Evolutionary conservation across 2,113 vertebrate species (phyloP).

Genomic region (Noturus placidus): DNA sequence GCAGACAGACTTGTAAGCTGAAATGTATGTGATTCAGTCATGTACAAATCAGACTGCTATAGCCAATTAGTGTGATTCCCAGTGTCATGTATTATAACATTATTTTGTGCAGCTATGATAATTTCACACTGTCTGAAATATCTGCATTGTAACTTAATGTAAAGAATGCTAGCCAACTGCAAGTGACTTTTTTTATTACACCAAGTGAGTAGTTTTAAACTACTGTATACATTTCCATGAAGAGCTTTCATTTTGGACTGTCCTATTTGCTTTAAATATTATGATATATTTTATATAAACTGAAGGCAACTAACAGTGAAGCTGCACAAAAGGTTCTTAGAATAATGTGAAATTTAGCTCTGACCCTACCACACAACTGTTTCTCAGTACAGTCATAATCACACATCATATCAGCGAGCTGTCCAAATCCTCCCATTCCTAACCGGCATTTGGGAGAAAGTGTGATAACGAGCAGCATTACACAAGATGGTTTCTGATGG

Average conservation of each 20-base stretch:
- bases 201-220: conserved; percentile 5
- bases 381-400: conserved; percentile 38
- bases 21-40: conserved; percentile 34
- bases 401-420: conserved; percentile 35
- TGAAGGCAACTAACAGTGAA: not conserved
- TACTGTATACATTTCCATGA: conserved; percentile 3
- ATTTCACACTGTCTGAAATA: conserved; percentile 26
- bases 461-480: conserved; percentile 33
- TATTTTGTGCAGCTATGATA: conserved; percentile 36
- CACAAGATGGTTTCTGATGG: conserved; percentile 35
- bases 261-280: not conserved
- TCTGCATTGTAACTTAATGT: conserved; percentile 15
- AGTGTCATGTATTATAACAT: conserved; percentile 26
- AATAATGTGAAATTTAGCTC: conserved; percentile 32
- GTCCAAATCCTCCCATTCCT: conserved; percentile 33
- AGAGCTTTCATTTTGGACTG: not conserved
- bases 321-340: conserved; percentile 30
- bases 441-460: conserved; percentile 24
- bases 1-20: conserved; percentile 28
- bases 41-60: conserved; percentile 40
- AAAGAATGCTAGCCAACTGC: not conserved
- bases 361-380: not conserved
- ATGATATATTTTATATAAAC: conserved; percentile 14
- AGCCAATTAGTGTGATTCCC: conserved; percentile 44
- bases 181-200: conserved; percentile 12